Conservation (phyloP, 1,140 invertebrate genomes). For the Zaprionus ghesquierei region DNA sequence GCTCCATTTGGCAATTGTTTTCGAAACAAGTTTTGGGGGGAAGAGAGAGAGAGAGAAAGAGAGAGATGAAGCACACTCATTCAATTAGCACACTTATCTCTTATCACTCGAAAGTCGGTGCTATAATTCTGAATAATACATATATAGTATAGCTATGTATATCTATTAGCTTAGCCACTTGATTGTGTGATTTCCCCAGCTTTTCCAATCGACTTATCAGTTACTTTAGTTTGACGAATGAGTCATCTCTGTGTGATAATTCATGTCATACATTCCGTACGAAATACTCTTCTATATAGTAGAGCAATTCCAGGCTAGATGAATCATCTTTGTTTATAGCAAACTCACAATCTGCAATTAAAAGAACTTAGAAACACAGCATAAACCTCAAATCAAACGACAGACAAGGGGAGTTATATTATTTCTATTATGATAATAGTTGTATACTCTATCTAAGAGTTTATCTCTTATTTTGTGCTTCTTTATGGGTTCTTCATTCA, state of each 20-base stretch:
- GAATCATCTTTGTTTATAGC: constrained; percentile 19
- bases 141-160: not conserved
- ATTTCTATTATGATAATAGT: not conserved
- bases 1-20: not conserved
- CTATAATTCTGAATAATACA: not conserved
- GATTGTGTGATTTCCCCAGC: constrained; percentile 12
- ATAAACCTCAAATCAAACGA: not conserved
- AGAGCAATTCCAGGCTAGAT: not conserved
- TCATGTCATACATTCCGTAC: not conserved
- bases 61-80: not conserved
- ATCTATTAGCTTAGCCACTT: constrained; percentile 3
- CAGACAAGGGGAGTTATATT: not conserved
- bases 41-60: no score
- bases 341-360: not conserved
- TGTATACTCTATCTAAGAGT: not conserved
- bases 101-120: not conserved
- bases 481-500: not conserved
- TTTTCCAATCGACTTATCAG: constrained; percentile 4
- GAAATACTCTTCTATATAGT: not conserved
- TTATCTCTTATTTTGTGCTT: not conserved
- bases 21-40: not conserved
- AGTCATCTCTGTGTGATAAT: constrained; percentile 1
- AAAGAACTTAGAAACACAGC: not conserved
- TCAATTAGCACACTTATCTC: not conserved
- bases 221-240: not conserved